A percentile compares a stretch with the other conserved stretches of the same genome.
phyloP scores from a whole-genome alignment of 2,113 vertebrate genomes.

The Platysteira castanea region DNA sequence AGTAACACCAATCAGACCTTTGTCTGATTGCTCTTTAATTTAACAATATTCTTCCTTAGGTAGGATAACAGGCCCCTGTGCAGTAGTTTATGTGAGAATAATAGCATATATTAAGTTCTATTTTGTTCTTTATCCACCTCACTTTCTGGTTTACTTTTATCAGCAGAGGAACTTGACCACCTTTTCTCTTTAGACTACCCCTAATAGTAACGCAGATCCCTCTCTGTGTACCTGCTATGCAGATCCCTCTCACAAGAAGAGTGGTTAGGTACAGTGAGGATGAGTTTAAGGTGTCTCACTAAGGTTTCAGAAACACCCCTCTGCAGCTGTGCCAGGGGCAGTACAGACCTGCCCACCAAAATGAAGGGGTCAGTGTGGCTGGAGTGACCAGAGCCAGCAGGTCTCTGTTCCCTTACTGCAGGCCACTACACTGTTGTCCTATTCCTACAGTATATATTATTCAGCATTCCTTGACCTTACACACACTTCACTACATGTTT shows the following conservation, averaged over 20 bases:
- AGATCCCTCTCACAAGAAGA: neutral
- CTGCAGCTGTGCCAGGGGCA: neutral
- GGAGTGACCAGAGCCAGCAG: neutral
- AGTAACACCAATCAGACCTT: neutral
- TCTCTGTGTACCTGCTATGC: neutral
- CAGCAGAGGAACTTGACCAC: neutral
- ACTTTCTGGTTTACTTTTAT: neutral
- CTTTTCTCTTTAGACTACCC: neutral
- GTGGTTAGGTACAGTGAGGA: neutral
- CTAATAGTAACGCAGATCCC: neutral
- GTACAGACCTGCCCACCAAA: neutral
- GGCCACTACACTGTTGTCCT: accelerated
- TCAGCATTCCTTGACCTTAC: neutral
- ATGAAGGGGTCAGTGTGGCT: neutral
- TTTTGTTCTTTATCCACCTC: neutral
- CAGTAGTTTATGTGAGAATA: neutral
- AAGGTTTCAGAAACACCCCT: neutral
- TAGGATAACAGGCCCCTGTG: neutral
- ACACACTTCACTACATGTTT: neutral
- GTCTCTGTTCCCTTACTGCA: neutral
- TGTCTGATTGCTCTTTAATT: constrained; percentile 5
- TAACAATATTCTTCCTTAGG: neutral
- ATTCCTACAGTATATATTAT: neutral
- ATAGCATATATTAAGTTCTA: neutral
- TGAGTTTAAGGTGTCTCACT: neutral